These are phyloP conservation scores for Echeneis naucrates DNA, from an alignment of 2,797 vertebrate genomes.

Conservation along the genomic window DNA sequence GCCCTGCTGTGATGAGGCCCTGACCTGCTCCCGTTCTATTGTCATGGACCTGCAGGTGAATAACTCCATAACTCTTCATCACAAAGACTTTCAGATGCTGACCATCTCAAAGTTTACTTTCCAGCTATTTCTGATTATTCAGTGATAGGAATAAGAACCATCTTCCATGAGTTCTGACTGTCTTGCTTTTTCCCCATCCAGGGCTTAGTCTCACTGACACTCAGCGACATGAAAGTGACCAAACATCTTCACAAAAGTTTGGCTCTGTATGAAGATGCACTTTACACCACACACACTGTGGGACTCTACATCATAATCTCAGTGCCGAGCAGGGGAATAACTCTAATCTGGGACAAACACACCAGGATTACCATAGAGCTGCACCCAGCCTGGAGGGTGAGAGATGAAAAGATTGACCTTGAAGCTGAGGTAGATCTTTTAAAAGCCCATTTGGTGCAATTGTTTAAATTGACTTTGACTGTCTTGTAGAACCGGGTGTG, in stretches of 20 bases:
- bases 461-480: background rate
- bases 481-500: constrained; percentile 73
- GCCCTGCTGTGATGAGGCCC: constrained; percentile 83
- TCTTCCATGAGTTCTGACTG: background rate
- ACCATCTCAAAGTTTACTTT: background rate
- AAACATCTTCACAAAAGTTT: constrained; percentile 24
- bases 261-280: constrained; percentile 16
- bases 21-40: constrained; percentile 83
- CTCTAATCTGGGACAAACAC: constrained; percentile 85
- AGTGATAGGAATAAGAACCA: too few species aligned
- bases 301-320: constrained; percentile 82
- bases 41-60: constrained; percentile 77
- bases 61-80: background rate
- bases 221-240: constrained; percentile 79
- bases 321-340: constrained; percentile 73
- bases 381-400: constrained; percentile 72
- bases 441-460: background rate
- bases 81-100: background rate
- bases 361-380: constrained; percentile 78
- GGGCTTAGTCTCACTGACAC: constrained; percentile 68
- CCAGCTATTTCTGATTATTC: background rate
- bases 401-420: background rate
- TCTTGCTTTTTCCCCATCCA: constrained; percentile 20
- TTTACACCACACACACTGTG: constrained; percentile 77
- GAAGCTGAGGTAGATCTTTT: background rate